A percentile compares a stretch with the other conserved stretches of the same genome.
These are phyloP conservation scores for Tetrao urogallus DNA, from an alignment of 2,113 vertebrate genomes.

Conservation along the genomic window DNA sequence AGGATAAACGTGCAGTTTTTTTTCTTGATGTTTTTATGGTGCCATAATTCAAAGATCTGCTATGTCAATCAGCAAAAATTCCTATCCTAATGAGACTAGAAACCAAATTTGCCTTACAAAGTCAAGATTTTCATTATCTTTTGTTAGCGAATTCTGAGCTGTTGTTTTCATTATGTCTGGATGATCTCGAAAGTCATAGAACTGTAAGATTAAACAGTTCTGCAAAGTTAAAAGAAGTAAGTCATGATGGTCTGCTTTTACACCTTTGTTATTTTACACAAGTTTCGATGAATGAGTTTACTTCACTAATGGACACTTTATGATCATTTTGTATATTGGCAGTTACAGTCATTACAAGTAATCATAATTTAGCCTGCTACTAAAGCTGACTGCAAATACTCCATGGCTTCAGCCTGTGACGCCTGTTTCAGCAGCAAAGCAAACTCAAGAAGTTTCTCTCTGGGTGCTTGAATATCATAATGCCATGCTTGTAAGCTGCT, in stretches of 20 bases:
- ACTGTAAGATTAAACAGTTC: neutral
- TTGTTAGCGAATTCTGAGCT: neutral
- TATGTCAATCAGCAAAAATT: neutral
- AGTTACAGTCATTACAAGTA: neutral
- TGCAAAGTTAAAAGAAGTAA: neutral
- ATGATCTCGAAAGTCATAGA: neutral
- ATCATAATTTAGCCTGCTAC: neutral
- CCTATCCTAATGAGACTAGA: neutral
- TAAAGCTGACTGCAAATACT: neutral
- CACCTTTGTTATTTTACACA: neutral
- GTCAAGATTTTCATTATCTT: neutral
- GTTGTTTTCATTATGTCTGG: neutral
- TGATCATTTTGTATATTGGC: neutral
- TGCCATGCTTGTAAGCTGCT: neutral
- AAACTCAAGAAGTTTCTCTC: neutral
- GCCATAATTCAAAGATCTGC: neutral
- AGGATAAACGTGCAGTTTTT: neutral
- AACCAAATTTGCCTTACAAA: neutral
- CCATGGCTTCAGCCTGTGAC: neutral
- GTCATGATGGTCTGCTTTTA: neutral
- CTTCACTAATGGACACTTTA: neutral
- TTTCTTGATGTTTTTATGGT: neutral
- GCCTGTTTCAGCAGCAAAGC: neutral
- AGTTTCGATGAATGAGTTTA: neutral
- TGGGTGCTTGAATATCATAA: neutral